Conservation (phyloP, 2,113 vertebrate species). For the Neodontobutis hainanensis region DNA sequence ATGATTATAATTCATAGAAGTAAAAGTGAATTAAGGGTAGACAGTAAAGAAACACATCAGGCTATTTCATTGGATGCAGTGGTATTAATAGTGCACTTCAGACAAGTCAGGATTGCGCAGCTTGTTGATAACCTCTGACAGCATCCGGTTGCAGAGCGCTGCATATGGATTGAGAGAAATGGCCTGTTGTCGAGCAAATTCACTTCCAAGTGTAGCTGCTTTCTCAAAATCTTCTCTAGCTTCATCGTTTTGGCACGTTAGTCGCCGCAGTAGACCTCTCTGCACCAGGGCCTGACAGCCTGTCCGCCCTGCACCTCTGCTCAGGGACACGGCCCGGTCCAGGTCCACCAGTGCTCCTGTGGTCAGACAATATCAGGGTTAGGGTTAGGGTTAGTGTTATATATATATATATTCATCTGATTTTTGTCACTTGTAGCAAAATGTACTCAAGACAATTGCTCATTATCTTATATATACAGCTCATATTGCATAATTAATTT, state of each 20-base stretch:
- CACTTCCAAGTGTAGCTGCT: slow-evolving; percentile 86
- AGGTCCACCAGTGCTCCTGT: slow-evolving; percentile 89
- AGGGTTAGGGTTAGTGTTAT: no score
- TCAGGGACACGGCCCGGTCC: slow-evolving; percentile 82
- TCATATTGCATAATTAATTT: no score
- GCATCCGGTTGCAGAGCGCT: slow-evolving; percentile 95
- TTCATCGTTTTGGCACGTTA: slow-evolving; percentile 76
- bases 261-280: slow-evolving; percentile 84
- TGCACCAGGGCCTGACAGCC: slow-evolving; percentile 91
- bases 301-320: slow-evolving; percentile 72
- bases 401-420: no score
- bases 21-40: not conserved
- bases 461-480: no score
- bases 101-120: slow-evolving; percentile 74
- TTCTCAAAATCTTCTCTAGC: slow-evolving; percentile 83
- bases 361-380: slow-evolving; percentile 15
- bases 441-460: no score
- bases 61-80: not conserved
- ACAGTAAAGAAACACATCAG: not conserved
- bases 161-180: slow-evolving; percentile 90
- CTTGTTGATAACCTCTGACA: slow-evolving; percentile 84
- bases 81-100: slow-evolving; percentile 26
- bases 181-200: slow-evolving; percentile 88
- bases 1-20: no score
- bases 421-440: no score